phyloP scores from a whole-genome alignment of 2,797 vertebrate species.

The Anguilla megastoma region DNA sequence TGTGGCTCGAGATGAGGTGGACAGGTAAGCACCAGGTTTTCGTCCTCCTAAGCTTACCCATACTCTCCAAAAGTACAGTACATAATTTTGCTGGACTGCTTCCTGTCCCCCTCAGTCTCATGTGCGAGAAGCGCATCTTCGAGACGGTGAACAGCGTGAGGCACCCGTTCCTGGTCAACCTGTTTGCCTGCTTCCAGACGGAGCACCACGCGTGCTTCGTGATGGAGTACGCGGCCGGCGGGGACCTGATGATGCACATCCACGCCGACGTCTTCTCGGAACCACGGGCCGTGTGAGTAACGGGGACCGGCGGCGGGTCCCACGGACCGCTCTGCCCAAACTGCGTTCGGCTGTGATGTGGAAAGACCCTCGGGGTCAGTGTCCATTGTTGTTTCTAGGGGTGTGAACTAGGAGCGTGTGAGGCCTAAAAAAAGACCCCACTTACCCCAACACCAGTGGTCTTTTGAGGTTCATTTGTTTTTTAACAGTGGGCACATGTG shows the following conservation, averaged over 20 bases:
- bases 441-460: neutral
- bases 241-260: slow-evolving; percentile 99
- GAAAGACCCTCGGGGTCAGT: neutral
- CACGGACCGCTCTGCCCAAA: neutral
- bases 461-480: neutral
- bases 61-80: neutral
- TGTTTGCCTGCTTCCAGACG: slow-evolving; percentile 99
- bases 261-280: slow-evolving; percentile 97
- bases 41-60: neutral
- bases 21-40: slow-evolving; percentile 84
- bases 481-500: neutral
- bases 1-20: slow-evolving; percentile 95
- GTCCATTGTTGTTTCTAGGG: neutral
- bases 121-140: slow-evolving; percentile 99
- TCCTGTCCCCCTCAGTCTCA: slow-evolving; percentile 76
- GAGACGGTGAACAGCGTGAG: slow-evolving; percentile 98
- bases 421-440: neutral
- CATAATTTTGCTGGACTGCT: neutral
- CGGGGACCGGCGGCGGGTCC: no score
- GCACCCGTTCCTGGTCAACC: slow-evolving; percentile 98
- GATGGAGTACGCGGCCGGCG: slow-evolving; percentile 98
- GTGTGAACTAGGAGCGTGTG: neutral
- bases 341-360: neutral
- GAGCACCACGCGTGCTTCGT: slow-evolving; percentile 97
- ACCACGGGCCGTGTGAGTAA: slow-evolving; percentile 91